Base-by-base conservation (phyloP, 2,113 vertebrate genomes). In the Malurus cyaneus region DNA sequence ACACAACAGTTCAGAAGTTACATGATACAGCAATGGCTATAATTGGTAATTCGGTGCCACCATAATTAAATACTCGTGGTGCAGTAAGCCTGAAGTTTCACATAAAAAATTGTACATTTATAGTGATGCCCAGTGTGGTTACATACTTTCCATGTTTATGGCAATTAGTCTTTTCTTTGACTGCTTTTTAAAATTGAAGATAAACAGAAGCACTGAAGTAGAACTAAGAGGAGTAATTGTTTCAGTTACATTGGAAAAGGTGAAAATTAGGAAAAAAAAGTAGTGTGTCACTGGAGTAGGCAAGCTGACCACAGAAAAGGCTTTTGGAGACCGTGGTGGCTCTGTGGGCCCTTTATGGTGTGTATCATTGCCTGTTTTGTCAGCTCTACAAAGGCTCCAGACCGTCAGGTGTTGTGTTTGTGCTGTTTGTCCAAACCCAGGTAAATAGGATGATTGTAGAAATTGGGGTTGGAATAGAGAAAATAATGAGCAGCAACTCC, bases 1-100 rank as follows among this genome's bases (percentile, higher is more conserved):
- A 12, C 14, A 20, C 14, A 17, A 2, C 5, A 56, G 15, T 24
- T 80, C 3, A 52, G 24, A 74, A 71, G 16, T 78, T 42, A 15
- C 2, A 13, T 2, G 0, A 16, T 57, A 18, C 0, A 67, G 54
- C n/a, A 82, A 0, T 36, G 71, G 65, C 21, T 67, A 7, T 7
- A 65, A 47, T 15, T 56, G 36, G 9, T 78, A 32, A 23, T 52
- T 53, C 16, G 46, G 66, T 46, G 59, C 5, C 19, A 56, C 9
- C 32, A n/a, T 78, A 49, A n/a, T 82, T 89, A 70, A 66, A 78
- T 62, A 64, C 24, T 34, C 60, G 12, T 41, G 17, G 25, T 67
- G 41, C 29, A 44, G 14, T 54, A 57, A 78, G 42, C 34, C 23
- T 66, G 54, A 57, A 86, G 46, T 60, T 44, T 70, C 9, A 11